Base-by-base conservation (phyloP, 2,113 vertebrate species). In the Chamaetylas fuelleborni region DNA sequence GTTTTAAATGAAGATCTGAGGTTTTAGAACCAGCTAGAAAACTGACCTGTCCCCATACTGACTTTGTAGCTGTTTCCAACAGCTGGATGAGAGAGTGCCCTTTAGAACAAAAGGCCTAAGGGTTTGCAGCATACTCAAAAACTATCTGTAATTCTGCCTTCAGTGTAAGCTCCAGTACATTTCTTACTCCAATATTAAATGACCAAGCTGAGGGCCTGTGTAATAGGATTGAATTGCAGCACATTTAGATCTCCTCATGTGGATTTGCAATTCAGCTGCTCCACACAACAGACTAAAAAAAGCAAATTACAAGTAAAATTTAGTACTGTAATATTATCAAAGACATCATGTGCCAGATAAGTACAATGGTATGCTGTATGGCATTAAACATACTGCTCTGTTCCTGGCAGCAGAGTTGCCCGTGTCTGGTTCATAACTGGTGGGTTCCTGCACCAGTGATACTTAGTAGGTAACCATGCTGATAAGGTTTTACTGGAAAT, bases 261-360 rank as follows among this genome's bases (percentile, higher is more conserved):
- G 7, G 23, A 78, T 85, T 60, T 4, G 3, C 57, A 70, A 50
- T 29, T 61, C 66, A 83, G n/a, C 23, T 66, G 36, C 28, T 45
- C 19, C 45, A 88, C 8, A 43, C 5, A 84, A 77, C 24, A 88
- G 76, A 95, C 57, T 54, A 14, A 79, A 93, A 67, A 67, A 77
- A 64, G 12, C 20, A 73, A 90, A 34, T 28, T 73, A 88, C 58
- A 91, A 93, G 73, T 69, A 81, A 95, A 96, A 93, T 93, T 91
- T 82, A 95, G 84, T 62, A 88, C 62, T 95, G 53, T 43, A 92
- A 85, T 45, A 66, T 60, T 71, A 81, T 53, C 82, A 95, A 70
- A 94, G 40, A 79, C 53, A 89, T 64, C 6, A 81, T 7, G 29
- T 93, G 74, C 29, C 74, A 76, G 67, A 79, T 29, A 15, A 86